Conservation (phyloP, 1,140 invertebrate genomes). For the Probaryconus sp. region DNA sequence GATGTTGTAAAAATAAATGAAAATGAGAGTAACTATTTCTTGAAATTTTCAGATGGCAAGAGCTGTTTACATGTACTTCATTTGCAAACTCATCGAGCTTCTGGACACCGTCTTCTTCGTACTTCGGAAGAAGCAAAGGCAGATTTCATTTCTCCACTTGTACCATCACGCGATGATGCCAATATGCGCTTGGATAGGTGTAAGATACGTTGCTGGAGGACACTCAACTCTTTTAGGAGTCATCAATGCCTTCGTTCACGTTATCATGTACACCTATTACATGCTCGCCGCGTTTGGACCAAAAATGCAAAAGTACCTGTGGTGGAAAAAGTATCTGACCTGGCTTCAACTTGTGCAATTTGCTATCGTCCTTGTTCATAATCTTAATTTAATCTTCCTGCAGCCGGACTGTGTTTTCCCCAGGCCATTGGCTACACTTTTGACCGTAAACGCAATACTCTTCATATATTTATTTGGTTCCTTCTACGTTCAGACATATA, state of each 20-base stretch:
- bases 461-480: constrained; percentile 92
- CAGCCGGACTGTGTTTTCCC: constrained; percentile 83
- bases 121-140: constrained; percentile 89
- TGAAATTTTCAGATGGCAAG: constrained; percentile 90
- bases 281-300: constrained; percentile 89
- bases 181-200: constrained; percentile 89
- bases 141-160: constrained; percentile 92
- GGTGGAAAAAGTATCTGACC: constrained; percentile 96
- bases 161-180: constrained; percentile 94
- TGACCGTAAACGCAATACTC: constrained; percentile 85
- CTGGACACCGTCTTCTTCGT: constrained; percentile 95
- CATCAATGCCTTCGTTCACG: constrained; percentile 92
- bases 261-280: constrained; percentile 92
- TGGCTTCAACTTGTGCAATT: constrained; percentile 92
- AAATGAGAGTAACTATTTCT: too few relatives aligned
- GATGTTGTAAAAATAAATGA: too few relatives aligned
- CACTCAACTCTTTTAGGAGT: constrained; percentile 88
- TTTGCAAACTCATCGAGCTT: constrained; percentile 94
- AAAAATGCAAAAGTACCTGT: constrained; percentile 89
- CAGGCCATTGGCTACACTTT: constrained; percentile 82
- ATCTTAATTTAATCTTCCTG: constrained; percentile 80
- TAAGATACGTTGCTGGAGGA: constrained; percentile 88
- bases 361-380: constrained; percentile 86
- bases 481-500: constrained; percentile 86
- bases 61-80: constrained; percentile 93